Base-by-base conservation (phyloP, 2,888 invertebrate species). In the Parnassius glacialis region DNA sequence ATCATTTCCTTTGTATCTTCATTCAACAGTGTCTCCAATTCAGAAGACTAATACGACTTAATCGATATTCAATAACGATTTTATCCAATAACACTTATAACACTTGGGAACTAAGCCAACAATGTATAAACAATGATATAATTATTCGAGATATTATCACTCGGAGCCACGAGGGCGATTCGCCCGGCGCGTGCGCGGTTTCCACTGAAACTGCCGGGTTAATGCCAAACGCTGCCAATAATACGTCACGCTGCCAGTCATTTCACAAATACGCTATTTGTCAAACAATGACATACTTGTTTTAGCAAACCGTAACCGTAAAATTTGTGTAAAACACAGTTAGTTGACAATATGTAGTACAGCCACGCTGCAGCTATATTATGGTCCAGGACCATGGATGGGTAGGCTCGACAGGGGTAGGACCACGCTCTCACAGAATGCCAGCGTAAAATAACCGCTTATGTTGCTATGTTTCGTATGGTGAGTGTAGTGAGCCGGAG, bases 171-270 rank as follows among this genome's bases (percentile, higher is more conserved):
- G 13, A 50, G 45, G 54, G 57, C 53, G 52, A 43, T 48, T 42
- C 54, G 54, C 70, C 79, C 81, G 79, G 78, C 87, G 86, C 83
- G 81, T 80, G 81, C 88, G 87, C 86, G 73, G 71, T 75, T 83
- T 74, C 78, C 78, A 81, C 81, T 85, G 81, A 80, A 78, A 84
- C 85, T 84, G 85, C 76, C 78, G 71, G 68, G 68, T 66, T 66
- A 70, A 25, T 68, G 73, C 71, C 73, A 71, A 72, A 62, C 69
- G 75, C 67, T 76, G 80, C 77, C 81, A 76, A 70, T 64, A 61
- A 67, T 68, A 72, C 74, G 72, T 76, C 73, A 73, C 78, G 72
- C 75, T 74, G 64, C 64, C 73, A 68, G 72, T 74, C 72, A 68
- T 79, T 79, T 74, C 81, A 70, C 85, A 75, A 77, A 75, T 68